Evolutionary conservation across 2,888 invertebrate genomes (phyloP).

Genomic region (Petrolisthes cinctipes): DNA sequence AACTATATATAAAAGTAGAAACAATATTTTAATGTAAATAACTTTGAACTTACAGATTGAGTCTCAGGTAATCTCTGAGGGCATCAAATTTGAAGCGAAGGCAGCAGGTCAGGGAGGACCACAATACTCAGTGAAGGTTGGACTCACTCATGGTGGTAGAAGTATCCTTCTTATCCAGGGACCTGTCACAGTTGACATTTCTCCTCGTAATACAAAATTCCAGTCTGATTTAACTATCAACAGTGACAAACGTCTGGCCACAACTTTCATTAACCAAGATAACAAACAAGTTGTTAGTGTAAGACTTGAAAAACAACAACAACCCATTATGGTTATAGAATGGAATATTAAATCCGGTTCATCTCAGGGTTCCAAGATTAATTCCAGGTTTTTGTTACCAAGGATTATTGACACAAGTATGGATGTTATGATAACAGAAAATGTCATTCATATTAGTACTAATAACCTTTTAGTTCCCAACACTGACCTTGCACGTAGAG

Average conservation of each 20-base stretch:
- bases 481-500: background rate
- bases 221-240: conserved; percentile 15
- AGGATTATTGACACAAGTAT: background rate
- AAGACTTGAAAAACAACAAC: conserved; percentile 20
- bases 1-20: background rate
- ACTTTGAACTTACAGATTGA: conserved; percentile 25
- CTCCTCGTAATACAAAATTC: background rate
- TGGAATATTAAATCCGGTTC: background rate
- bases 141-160: background rate
- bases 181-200: background rate
- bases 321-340: background rate
- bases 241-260: conserved; percentile 1
- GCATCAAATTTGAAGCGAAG: conserved; percentile 33
- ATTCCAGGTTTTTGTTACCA: background rate
- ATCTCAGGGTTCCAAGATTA: background rate
- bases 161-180: conserved; percentile 20
- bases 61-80: background rate
- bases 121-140: background rate
- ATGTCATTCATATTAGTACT: conserved; percentile 11
- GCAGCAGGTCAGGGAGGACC: background rate
- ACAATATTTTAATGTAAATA: background rate
- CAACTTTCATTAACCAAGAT: background rate
- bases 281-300: conserved; percentile 25
- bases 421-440: background rate
- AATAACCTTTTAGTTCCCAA: conserved; percentile 24